These are phyloP conservation scores for Chrysolophus pictus DNA, from an alignment of 2,797 vertebrate species.

Conservation along the genomic window DNA sequence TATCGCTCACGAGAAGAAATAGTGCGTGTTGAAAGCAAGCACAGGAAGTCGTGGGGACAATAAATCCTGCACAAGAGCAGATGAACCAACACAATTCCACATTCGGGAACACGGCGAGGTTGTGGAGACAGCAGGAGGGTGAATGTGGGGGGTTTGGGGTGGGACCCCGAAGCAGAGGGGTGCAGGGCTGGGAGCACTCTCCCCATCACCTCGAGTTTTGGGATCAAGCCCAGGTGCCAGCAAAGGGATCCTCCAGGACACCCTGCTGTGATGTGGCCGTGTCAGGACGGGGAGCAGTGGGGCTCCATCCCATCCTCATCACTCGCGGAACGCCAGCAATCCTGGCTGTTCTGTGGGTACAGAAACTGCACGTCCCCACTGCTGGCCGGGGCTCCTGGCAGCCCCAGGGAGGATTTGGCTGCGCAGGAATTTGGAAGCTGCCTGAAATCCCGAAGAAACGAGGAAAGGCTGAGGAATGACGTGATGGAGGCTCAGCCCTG, in stretches of 20 bases:
- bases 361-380: conserved; percentile 54
- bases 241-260: background rate
- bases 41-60: background rate
- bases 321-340: background rate
- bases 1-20: background rate
- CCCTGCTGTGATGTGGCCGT: background rate
- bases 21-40: conserved; percentile 7
- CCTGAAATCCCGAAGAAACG: conserved; percentile 38
- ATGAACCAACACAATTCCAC: background rate
- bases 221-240: background rate
- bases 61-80: conserved; percentile 20
- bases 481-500: no score
- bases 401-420: conserved; percentile 40
- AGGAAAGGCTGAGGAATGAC: conserved; percentile 27
- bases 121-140: background rate
- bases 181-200: background rate
- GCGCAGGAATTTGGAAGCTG: conserved; percentile 49
- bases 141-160: background rate
- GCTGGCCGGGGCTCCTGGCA: conserved; percentile 57
- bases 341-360: conserved; percentile 15
- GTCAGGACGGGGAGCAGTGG: background rate
- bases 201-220: background rate
- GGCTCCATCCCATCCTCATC: background rate
- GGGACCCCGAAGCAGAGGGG: background rate
- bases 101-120: background rate